These are phyloP conservation scores for Mus musculus DNA, from an alignment of 2,113 vertebrate species.

Conservation along the genomic window DNA sequence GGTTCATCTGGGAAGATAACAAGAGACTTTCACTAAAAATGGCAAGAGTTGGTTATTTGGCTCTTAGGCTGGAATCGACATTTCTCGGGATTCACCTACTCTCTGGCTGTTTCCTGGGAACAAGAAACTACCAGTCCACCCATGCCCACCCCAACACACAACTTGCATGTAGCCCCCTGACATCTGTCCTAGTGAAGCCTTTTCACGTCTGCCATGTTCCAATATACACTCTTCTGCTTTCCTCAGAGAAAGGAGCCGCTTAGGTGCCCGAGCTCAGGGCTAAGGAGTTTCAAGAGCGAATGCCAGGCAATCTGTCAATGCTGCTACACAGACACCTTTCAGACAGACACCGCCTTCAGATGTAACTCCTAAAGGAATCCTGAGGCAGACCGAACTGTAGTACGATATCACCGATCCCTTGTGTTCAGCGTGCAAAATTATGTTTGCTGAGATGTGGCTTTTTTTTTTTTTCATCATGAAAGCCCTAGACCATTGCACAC, in stretches of 20 bases:
- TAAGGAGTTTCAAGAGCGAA: constrained; percentile 30
- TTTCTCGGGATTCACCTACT: background rate
- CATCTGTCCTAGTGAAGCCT: background rate
- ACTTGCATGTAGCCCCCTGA: background rate
- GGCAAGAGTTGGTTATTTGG: background rate
- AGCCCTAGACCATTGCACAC: background rate
- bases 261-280: background rate
- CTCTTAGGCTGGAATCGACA: background rate
- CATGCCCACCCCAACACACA: too few relatives aligned
- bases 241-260: background rate
- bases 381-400: background rate
- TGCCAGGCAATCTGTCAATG: background rate
- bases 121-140: background rate
- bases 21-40: background rate
- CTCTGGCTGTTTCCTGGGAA: background rate
- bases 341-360: background rate
- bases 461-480: background rate
- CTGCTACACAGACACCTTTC: background rate
- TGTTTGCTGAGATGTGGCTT: too few relatives aligned
- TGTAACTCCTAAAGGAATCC: background rate
- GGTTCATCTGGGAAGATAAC: background rate
- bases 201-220: background rate
- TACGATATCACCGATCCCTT: background rate
- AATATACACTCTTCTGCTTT: background rate
- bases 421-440: background rate